phyloP scores from a whole-genome alignment of 2,113 vertebrate genomes.

The Accipiter cooperii region DNA sequence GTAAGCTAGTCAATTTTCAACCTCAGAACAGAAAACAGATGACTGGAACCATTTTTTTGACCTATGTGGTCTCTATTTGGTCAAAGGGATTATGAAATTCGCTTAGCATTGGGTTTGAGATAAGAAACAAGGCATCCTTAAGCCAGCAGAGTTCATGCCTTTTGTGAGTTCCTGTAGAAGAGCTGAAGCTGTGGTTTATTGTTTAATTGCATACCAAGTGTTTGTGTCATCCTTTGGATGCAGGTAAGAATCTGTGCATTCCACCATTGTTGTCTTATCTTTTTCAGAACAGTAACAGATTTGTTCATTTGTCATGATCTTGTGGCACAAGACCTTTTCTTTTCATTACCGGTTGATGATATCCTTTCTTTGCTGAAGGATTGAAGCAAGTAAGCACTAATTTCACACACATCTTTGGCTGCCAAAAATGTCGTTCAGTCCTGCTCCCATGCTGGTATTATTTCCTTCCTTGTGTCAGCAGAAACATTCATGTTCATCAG shows the following conservation, averaged over 20 bases:
- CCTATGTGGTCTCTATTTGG: background rate
- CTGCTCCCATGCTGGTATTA: background rate
- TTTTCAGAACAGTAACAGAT: background rate
- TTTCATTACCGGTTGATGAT: background rate
- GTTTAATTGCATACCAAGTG: background rate
- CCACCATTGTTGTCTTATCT: background rate
- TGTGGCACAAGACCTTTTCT: background rate
- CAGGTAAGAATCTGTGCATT: background rate
- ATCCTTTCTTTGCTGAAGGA: background rate
- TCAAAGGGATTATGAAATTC: background rate
- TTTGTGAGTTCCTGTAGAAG: background rate
- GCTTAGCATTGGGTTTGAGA: fast-evolving
- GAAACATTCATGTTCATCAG: conserved; percentile 13
- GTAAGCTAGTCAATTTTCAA: background rate
- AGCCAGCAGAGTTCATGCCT: background rate
- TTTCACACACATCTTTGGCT: background rate
- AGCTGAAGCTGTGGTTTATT: background rate
- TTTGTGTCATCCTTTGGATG: background rate
- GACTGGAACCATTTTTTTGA: background rate
- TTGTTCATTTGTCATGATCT: background rate
- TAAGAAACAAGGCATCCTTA: background rate
- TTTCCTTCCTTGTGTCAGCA: conserved; percentile 39
- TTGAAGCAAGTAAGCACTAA: background rate
- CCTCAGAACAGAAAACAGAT: background rate
- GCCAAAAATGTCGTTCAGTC: conserved; percentile 5